Conservation (phyloP, 1,140 invertebrate species). For the Bombus waltoni region DNA sequence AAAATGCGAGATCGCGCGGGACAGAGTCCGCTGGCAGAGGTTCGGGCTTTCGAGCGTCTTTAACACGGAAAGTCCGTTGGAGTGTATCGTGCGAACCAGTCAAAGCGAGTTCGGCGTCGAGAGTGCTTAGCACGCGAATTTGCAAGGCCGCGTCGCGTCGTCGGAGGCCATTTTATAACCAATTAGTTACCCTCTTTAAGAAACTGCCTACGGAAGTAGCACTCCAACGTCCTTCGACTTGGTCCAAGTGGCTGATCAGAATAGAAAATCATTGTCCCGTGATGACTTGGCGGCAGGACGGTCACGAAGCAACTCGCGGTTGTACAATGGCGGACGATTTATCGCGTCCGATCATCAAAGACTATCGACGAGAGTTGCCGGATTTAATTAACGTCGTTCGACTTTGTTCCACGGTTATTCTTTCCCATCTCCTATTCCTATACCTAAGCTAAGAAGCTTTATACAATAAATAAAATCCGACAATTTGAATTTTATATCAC, state of each 20-base stretch:
- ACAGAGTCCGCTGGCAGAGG: no score
- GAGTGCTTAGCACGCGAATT: conserved; percentile 70
- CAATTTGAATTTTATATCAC: no score
- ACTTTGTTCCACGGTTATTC: neutral
- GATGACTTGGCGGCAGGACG: conserved; percentile 19
- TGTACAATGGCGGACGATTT: conserved; percentile 14
- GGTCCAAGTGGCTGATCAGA: conserved; percentile 46
- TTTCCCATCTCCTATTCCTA: no score
- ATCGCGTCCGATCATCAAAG: conserved; percentile 10
- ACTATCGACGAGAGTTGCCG: neutral
- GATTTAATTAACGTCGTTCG: neutral
- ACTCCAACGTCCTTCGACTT: conserved; percentile 29
- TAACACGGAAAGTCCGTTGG: neutral
- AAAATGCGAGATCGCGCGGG: no score
- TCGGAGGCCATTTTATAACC: conserved; percentile 71
- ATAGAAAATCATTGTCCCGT: conserved; percentile 47
- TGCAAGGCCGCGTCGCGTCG: conserved; percentile 56
- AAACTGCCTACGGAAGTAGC: conserved; percentile 55
- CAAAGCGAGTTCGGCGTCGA: conserved; percentile 52
- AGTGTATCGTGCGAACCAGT: conserved; percentile 57
- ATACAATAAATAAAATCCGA: no score
- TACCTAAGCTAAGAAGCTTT: no score
- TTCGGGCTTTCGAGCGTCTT: neutral
- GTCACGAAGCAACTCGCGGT: conserved; percentile 11
- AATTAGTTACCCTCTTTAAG: conserved; percentile 70